These are phyloP conservation scores for Rhingia rostrata DNA, from an alignment of 2,888 invertebrate species.

Conservation along the genomic window DNA sequence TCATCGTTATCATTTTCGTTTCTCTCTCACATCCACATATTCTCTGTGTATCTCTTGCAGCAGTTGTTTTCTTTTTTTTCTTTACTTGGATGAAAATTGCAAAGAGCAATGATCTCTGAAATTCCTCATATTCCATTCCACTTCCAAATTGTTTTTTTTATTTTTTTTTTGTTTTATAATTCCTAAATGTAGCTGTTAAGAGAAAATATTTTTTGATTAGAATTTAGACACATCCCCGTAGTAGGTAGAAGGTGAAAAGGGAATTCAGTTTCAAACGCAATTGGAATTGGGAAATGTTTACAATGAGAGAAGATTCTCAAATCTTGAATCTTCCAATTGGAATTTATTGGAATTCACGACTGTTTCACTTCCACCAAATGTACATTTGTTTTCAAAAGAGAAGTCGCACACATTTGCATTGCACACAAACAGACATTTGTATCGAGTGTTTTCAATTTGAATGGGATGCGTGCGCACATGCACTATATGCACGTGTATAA, in stretches of 20 bases:
- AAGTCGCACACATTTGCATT: neutral
- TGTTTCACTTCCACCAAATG: conserved; percentile 11
- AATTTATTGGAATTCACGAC: conserved; percentile 8
- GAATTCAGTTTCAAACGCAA: conserved; percentile 16
- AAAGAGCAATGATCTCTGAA: conserved; percentile 71
- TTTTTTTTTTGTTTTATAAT: conserved; percentile 21
- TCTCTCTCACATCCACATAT: conserved; percentile 6
- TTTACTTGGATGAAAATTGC: conserved; percentile 32
- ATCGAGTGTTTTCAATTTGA: conserved; percentile 34
- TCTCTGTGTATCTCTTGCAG: neutral
- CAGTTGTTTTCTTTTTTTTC: neutral
- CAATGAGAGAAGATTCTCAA: conserved; percentile 4
- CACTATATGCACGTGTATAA: conserved; percentile 64
- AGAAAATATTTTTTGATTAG: neutral
- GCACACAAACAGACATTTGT: neutral
- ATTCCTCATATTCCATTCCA: conserved; percentile 54
- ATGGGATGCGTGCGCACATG: conserved; percentile 67
- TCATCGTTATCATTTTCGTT: conserved; percentile 43
- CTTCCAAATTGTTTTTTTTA: conserved; percentile 43
- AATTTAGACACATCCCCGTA: conserved; percentile 14
- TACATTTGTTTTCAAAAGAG: conserved; percentile 54
- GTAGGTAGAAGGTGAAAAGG: neutral
- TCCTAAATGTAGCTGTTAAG: neutral
- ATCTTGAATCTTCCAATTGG: conserved; percentile 23
- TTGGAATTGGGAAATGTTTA: conserved; percentile 39